Percentiles rank a stretch among this genome's conserved stretches.
Conservation (phyloP, 2,888 invertebrate genomes). For the Rutpela maculata region DNA sequence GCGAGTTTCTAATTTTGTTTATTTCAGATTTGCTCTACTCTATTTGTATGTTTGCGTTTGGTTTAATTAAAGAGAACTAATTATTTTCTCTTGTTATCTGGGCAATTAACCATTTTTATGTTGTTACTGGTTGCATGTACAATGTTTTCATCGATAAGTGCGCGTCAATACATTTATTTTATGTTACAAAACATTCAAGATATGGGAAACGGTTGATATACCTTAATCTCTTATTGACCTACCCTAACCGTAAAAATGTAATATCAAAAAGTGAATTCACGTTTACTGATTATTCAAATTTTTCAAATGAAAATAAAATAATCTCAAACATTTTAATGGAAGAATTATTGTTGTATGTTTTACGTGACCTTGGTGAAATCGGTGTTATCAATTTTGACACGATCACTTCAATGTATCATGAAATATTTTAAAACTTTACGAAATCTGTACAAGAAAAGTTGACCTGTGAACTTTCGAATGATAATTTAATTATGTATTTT, state of each 20-base stretch:
- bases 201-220: constrained; percentile 45
- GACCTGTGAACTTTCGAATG: constrained; percentile 8
- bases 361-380: constrained; percentile 41
- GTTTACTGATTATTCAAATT: constrained; percentile 43
- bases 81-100: neutral
- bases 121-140: neutral
- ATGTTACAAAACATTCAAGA: constrained; percentile 27
- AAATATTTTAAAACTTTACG: constrained; percentile 32
- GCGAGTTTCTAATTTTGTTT: too few relatives aligned
- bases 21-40: neutral
- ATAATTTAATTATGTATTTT: constrained; percentile 21
- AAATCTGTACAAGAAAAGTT: constrained; percentile 17
- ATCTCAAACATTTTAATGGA: constrained; percentile 36
- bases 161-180: constrained; percentile 9
- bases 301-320: constrained; percentile 43
- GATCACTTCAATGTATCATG: constrained; percentile 34
- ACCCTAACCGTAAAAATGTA: constrained; percentile 46
- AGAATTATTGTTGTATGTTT: constrained; percentile 36
- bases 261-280: constrained; percentile 45
- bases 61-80: neutral
- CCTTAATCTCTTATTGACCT: constrained; percentile 57
- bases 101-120: neutral
- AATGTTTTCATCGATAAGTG: neutral
- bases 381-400: constrained; percentile 40
- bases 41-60: neutral